Evolutionary conservation across 37 sponge, comb jelly and placozoan genomes (phyloP).

Genomic region (Axinella damicornis): DNA sequence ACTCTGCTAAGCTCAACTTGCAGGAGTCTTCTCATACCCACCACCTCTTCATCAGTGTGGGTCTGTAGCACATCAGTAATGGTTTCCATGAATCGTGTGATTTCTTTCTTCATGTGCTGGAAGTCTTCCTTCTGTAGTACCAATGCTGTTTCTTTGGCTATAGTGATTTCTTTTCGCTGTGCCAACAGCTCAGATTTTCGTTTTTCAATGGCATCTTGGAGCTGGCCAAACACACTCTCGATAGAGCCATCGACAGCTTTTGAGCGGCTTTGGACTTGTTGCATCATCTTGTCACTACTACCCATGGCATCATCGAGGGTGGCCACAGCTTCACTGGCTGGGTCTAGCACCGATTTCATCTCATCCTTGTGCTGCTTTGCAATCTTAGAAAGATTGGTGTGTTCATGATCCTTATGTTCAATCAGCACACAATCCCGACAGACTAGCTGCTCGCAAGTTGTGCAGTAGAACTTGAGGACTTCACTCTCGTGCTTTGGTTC

Average conservation of each 20-base stretch:
- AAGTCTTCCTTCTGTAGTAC: background rate
- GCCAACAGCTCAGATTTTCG: constrained; percentile 2
- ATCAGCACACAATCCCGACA: constrained; percentile 30
- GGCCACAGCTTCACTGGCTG: background rate
- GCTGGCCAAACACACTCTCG: background rate
- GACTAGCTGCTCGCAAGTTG: constrained; percentile 8
- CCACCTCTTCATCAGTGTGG: constrained; percentile 19
- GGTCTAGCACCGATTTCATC: background rate
- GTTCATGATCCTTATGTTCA: constrained; percentile 15
- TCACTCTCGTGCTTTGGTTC: background rate
- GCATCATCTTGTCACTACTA: constrained; percentile 1
- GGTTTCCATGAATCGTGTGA: background rate
- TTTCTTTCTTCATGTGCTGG: background rate
- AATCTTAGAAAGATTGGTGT: background rate
- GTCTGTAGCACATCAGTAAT: background rate
- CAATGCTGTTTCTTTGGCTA: background rate
- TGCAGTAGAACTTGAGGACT: constrained; percentile 33
- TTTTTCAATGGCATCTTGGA: constrained; percentile 1
- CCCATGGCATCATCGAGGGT: constrained; percentile 31
- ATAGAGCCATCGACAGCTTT: constrained; percentile 23
- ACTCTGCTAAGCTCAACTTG: background rate
- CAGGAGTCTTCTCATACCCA: constrained; percentile 17
- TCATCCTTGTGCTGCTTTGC: constrained; percentile 14
- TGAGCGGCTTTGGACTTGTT: background rate
- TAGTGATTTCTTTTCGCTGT: background rate